Conservation (phyloP, 2,113 vertebrate species). For the Siniperca knerii region DNA sequence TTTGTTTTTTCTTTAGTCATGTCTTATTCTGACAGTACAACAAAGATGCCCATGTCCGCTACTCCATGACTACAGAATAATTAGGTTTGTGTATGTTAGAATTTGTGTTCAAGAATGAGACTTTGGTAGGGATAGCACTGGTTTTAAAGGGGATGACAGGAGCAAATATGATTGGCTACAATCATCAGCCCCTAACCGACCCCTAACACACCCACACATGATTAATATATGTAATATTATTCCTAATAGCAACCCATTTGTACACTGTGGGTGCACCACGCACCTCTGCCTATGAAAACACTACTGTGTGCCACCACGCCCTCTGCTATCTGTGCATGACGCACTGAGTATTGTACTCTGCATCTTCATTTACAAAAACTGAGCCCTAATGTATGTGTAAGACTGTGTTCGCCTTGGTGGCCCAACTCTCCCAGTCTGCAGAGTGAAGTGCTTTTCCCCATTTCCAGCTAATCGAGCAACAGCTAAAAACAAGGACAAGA, state of each 20-base stretch:
- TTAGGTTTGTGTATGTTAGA: background rate
- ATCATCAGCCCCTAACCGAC: background rate
- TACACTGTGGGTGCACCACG: background rate
- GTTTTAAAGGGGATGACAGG: background rate
- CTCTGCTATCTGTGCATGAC: background rate
- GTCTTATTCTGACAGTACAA: background rate
- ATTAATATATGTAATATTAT: background rate
- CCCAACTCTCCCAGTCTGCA: conserved; percentile 4
- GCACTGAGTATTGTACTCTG: background rate
- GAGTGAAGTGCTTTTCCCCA: background rate
- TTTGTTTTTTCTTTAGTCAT: background rate
- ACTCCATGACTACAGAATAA: background rate
- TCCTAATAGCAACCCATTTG: background rate
- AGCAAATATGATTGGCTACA: background rate
- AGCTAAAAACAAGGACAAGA: conserved; percentile 5
- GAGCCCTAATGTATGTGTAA: background rate
- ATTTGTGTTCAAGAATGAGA: background rate
- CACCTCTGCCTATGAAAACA: background rate
- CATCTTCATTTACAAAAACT: background rate
- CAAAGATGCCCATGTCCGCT: background rate
- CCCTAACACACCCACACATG: background rate
- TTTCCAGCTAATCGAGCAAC: background rate
- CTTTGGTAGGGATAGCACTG: background rate
- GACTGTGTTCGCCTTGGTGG: background rate
- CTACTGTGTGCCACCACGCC: background rate